Conservation (phyloP, 1,140 invertebrate genomes). For the Oscheius sp. region DNA sequence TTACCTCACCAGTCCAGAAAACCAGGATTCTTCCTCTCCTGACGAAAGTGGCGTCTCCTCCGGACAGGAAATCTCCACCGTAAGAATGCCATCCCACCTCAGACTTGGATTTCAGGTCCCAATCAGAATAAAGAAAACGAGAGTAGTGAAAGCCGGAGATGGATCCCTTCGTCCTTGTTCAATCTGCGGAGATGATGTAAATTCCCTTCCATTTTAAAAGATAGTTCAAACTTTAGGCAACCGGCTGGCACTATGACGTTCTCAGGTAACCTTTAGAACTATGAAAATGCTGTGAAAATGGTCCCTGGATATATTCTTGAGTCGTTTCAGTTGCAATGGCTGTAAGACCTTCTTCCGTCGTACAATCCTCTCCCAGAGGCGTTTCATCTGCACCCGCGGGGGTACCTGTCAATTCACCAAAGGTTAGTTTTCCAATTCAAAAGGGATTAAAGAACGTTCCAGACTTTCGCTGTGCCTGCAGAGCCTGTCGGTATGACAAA, state of each 20-base stretch:
- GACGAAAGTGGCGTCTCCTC: no score
- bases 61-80: no score
- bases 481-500: conserved; percentile 38
- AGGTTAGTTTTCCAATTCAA: conserved; percentile 5
- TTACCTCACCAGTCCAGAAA: no score
- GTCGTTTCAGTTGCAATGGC: conserved; percentile 45
- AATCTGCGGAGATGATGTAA: conserved; percentile 36
- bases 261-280: no score
- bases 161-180: conserved; percentile 2
- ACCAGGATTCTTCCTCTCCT: no score
- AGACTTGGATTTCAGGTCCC: neutral
- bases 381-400: conserved; percentile 28
- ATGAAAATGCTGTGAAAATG: no score
- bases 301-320: no score
- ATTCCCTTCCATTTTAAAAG: neutral
- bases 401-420: conserved; percentile 39
- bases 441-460: conserved; percentile 1
- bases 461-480: conserved; percentile 42
- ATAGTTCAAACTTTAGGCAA: conserved; percentile 18
- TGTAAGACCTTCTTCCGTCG: conserved; percentile 42
- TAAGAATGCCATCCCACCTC: neutral
- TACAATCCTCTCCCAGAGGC: conserved; percentile 25
- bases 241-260: conserved; percentile 42
- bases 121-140: conserved; percentile 26
- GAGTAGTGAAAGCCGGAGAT: conserved; percentile 24